Percentiles rank a stretch among this genome's conserved stretches.
These are phyloP conservation scores for Iselma pallidipennis DNA, from an alignment of 2,888 invertebrate genomes.

Conservation along the genomic window DNA sequence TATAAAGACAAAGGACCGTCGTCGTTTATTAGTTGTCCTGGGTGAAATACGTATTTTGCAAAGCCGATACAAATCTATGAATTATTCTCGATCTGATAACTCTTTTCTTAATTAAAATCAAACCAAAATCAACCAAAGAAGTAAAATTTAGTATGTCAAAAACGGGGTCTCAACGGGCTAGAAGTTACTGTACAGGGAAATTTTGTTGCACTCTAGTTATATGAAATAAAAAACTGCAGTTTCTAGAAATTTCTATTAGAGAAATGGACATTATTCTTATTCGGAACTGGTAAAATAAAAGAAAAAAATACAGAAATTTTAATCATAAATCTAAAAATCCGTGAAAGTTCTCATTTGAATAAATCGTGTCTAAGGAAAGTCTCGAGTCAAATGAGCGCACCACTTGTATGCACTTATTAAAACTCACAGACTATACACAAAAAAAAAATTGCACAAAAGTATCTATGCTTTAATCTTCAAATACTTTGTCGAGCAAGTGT, in stretches of 20 bases:
- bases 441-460: conserved; percentile 39
- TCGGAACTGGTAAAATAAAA: neutral
- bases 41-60: neutral
- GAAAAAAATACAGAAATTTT: conserved; percentile 2
- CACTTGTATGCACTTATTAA: conserved; percentile 28
- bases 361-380: conserved; percentile 19
- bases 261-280: neutral
- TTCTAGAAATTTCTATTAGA: neutral
- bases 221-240: no score
- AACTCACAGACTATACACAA: conserved; percentile 19
- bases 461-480: conserved; percentile 46
- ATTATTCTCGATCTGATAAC: neutral
- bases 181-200: no score
- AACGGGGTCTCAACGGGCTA: no score
- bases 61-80: neutral
- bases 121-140: no score
- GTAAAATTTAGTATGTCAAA: no score
- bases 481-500: conserved; percentile 42
- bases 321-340: conserved; percentile 23
- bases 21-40: conserved; percentile 14
- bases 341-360: conserved; percentile 19
- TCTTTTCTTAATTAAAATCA: no score
- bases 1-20: conserved; percentile 24
- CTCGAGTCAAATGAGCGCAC: conserved; percentile 27
- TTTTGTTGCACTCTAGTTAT: no score